Evolutionary conservation across 2,888 invertebrate species (phyloP), one percentile per base, ranked within the genome.

Genomic region (Drosophila flavopinicola): DNA sequence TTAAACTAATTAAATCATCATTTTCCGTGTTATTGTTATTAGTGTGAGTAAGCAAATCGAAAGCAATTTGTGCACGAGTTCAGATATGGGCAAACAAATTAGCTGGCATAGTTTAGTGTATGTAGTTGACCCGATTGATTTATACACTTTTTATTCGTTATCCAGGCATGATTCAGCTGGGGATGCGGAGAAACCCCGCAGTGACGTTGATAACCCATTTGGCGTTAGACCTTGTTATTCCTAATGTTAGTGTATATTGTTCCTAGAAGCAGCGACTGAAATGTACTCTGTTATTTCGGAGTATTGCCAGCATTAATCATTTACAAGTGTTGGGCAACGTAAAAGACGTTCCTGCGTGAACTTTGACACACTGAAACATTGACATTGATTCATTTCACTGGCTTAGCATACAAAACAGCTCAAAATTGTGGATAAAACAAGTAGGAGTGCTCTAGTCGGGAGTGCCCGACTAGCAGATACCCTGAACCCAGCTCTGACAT

Each of bases 1-100:
- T 64, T 42, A 53, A 56, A 32, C 44, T 52, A 65, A 71, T 70
- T 64, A 52, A 54, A 39, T 30, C n/a, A 33, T 54, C 23, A 52
- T 52, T 57, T 6, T 1, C 0, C 11, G 11, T 20, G 30, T 9
- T 29, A 9, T 29, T 30, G 9, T 49, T 37, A 44, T 56, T 56
- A 30, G n/a, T 39, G 35, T 11, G 24, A 57, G 33, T 53, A 57
- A 11, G 13, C 15, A 6, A 59, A 27, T 30, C 35, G 13, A 41
- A 23, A n/a, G 13, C 42, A 69, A 63, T 63, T 56, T 48, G 13
- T 24, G 6, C 13, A 25, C 29, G 45, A 32, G 15, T 17, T 25
- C 6, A 39, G 6, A 51, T 29, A 33, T 51, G 61, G 27, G 11
- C 11, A 29, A 5, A n/a, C n/a, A 5, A 15, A 64, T 51, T 51